Conservation (phyloP, 1,140 invertebrate species). For the Thalassaphorura encarpata region DNA sequence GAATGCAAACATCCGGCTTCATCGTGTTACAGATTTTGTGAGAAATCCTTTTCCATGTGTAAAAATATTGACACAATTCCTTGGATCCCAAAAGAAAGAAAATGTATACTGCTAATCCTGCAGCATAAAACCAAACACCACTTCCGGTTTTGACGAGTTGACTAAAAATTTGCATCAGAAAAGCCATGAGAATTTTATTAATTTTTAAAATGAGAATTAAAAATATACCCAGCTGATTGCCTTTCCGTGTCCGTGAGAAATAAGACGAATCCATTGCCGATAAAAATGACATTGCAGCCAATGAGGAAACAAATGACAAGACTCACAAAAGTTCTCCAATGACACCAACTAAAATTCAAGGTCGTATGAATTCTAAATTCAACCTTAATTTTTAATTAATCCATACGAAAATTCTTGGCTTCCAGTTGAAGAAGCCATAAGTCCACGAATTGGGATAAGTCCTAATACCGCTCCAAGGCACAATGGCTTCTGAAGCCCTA, state of each 20-base stretch:
- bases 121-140: slow-evolving; percentile 25
- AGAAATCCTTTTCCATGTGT: slow-evolving; percentile 8
- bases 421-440: neutral
- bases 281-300: slow-evolving; percentile 12
- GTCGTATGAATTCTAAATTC: neutral
- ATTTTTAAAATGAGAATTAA: neutral
- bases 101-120: slow-evolving; percentile 17
- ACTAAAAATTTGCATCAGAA: slow-evolving; percentile 6
- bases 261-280: slow-evolving; percentile 9
- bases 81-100: slow-evolving; percentile 19
- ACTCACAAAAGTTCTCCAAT: slow-evolving; percentile 13
- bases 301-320: slow-evolving; percentile 13
- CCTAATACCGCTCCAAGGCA: slow-evolving; percentile 13
- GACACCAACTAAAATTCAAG: slow-evolving; percentile 15
- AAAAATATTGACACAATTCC: slow-evolving; percentile 13
- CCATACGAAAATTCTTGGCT: neutral
- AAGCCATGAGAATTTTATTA: neutral
- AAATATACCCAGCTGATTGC: slow-evolving; percentile 16
- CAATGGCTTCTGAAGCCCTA: slow-evolving; percentile 9
- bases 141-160: slow-evolving; percentile 4
- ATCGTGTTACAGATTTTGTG: slow-evolving; percentile 1
- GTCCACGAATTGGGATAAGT: slow-evolving; percentile 13
- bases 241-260: neutral
- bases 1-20: slow-evolving; percentile 1
- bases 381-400: neutral